phyloP scores from a whole-genome alignment of 2,888 invertebrate species.

The Phengaris arion region DNA sequence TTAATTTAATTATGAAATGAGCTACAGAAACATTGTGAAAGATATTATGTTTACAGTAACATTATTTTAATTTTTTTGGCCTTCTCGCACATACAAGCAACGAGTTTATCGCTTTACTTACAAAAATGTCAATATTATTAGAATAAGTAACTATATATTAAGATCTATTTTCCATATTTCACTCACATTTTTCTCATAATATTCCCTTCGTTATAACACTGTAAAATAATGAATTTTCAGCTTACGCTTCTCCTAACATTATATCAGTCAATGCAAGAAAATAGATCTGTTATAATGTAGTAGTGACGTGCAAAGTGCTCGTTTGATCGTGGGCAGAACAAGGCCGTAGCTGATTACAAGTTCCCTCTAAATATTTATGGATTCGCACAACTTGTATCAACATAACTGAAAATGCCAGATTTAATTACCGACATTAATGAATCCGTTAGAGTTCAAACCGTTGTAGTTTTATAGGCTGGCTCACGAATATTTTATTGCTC shows the following conservation, averaged over 20 bases:
- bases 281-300: constrained; percentile 37
- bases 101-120: too few species aligned
- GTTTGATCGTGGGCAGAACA: constrained; percentile 30
- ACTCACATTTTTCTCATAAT: too few species aligned
- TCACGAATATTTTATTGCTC: constrained; percentile 2
- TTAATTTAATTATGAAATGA: too few species aligned
- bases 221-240: not conserved
- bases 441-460: not conserved
- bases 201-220: not conserved
- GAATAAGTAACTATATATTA: too few species aligned
- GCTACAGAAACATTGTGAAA: too few species aligned
- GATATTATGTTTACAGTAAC: too few species aligned
- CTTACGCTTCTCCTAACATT: constrained; percentile 17
- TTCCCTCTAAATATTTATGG: constrained; percentile 15
- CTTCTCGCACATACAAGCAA: too few species aligned
- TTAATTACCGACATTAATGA: constrained; percentile 6
- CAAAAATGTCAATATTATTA: too few species aligned
- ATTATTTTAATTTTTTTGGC: too few species aligned
- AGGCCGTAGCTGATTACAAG: not conserved
- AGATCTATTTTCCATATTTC: too few species aligned
- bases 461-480: not conserved
- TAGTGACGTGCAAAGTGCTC: constrained; percentile 33
- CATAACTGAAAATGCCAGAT: constrained; percentile 9
- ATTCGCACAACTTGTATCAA: constrained; percentile 16
- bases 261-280: constrained; percentile 29